These are phyloP conservation scores for Vultur gryphus DNA, from an alignment of 2,797 vertebrate species.

Conservation along the genomic window DNA sequence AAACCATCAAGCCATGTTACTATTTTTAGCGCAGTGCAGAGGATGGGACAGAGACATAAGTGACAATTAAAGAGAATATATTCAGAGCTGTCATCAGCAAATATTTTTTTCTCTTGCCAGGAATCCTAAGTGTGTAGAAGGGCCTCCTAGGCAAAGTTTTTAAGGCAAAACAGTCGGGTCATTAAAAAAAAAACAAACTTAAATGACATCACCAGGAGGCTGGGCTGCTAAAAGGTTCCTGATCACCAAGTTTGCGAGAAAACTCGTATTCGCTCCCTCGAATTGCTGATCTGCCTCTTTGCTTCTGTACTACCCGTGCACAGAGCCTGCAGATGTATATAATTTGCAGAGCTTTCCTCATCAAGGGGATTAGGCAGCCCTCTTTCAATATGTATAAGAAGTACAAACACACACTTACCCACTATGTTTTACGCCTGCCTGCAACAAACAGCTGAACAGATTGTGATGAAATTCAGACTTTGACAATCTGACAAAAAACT, in stretches of 20 bases:
- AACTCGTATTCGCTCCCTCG: not conserved
- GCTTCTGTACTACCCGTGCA: conserved; percentile 41
- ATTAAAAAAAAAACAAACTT: not conserved
- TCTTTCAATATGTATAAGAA: conserved; percentile 74
- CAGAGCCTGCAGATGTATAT: conserved; percentile 50
- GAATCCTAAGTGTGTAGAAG: not conserved
- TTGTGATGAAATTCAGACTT: conserved; percentile 78
- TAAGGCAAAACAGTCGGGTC: conserved; percentile 6
- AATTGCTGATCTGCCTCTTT: not conserved
- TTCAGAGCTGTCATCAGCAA: conserved; percentile 48
- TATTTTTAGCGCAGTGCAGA: conserved; percentile 50
- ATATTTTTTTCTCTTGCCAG: conserved; percentile 36
- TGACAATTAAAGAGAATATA: conserved; percentile 61
- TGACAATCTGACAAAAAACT: conserved; percentile 78
- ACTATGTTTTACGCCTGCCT: conserved; percentile 73
- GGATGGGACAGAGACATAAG: conserved; percentile 50
- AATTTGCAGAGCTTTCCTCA: conserved; percentile 66
- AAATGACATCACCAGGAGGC: conserved; percentile 10
- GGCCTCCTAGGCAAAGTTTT: conserved; percentile 22
- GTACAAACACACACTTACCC: conserved; percentile 73
- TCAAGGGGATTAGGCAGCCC: conserved; percentile 66
- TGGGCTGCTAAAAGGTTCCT: not conserved
- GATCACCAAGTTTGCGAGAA: not conserved
- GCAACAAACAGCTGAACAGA: conserved; percentile 78
- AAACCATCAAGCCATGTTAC: conserved; percentile 34